Conservation (phyloP, 2,113 vertebrate species). For the Atrichornis clamosus region DNA sequence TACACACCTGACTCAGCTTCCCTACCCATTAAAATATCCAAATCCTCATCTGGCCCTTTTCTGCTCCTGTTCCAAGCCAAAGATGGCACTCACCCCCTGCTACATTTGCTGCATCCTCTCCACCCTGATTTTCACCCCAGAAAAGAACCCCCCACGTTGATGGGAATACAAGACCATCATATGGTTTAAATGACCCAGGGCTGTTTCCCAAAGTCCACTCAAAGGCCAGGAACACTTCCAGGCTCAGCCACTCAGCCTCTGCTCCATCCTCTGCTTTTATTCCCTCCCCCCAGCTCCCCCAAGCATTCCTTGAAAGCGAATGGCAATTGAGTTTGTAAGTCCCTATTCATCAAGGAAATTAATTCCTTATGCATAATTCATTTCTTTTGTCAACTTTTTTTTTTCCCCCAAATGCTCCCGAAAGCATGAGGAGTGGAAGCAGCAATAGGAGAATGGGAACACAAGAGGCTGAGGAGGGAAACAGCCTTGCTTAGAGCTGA, state of each 20-base stretch:
- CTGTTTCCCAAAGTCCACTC: constrained; percentile 30
- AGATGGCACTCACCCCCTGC: background rate
- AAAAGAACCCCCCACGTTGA: background rate
- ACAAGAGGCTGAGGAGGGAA: background rate
- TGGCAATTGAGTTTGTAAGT: constrained; percentile 69
- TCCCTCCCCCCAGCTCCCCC: background rate
- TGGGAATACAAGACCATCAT: constrained; percentile 2
- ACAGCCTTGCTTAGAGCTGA: background rate
- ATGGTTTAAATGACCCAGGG: constrained; percentile 34
- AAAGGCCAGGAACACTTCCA: constrained; percentile 40
- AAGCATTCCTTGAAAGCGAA: constrained; percentile 66
- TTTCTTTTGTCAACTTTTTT: constrained; percentile 77
- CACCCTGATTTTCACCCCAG: background rate
- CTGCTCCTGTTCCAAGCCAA: background rate
- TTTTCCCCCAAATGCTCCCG: constrained; percentile 34
- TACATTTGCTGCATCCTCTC: background rate
- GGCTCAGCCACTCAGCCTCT: background rate
- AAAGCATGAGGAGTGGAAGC: constrained; percentile 47
- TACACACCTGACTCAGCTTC: background rate
- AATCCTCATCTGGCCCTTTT: background rate
- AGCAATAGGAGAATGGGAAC: constrained; percentile 41
- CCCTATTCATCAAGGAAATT: constrained; percentile 79
- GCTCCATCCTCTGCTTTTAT: background rate
- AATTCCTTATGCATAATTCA: constrained; percentile 82
- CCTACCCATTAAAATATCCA: background rate